phyloP scores from a whole-genome alignment of 1,140 invertebrate species.

The Streblospio benedicti region DNA sequence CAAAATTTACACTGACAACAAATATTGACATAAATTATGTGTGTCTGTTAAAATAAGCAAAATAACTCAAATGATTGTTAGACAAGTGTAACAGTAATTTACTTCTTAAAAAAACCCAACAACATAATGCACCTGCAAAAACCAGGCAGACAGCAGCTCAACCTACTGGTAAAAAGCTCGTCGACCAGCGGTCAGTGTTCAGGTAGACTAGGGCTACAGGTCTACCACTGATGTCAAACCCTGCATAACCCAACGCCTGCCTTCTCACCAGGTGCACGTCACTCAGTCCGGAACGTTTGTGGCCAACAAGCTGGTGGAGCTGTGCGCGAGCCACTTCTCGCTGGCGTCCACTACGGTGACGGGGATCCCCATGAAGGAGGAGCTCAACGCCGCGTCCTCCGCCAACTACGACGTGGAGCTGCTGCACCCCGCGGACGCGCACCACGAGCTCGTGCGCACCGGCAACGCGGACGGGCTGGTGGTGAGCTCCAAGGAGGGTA shows the following conservation, averaged over 20 bases:
- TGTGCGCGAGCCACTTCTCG: constrained; percentile 65
- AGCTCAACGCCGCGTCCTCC: constrained; percentile 94
- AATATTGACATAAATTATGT: too few species aligned
- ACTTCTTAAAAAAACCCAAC: too few species aligned
- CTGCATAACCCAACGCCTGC: constrained; percentile 49
- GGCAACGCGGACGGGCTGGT: constrained; percentile 16
- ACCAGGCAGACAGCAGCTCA: too few species aligned
- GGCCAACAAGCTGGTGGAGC: constrained; percentile 43
- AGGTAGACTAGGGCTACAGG: too few species aligned
- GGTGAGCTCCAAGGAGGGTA: too few species aligned
- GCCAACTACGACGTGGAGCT: constrained; percentile 98
- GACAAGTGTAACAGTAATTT: too few species aligned
- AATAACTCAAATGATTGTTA: too few species aligned
- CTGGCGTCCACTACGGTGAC: constrained; percentile 93
- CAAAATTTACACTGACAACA: too few species aligned
- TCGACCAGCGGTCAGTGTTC: too few species aligned
- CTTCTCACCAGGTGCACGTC: constrained; percentile 58
- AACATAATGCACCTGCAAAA: too few species aligned
- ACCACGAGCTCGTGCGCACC: constrained; percentile 64
- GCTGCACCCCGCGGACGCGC: constrained; percentile 75
- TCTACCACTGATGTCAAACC: background rate
- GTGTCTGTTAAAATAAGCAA: too few species aligned
- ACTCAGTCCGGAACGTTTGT: constrained; percentile 56
- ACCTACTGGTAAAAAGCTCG: too few species aligned
- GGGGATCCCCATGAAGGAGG: constrained; percentile 98